Conservation (phyloP, 2,888 invertebrate species). For the Rutpela maculata region DNA sequence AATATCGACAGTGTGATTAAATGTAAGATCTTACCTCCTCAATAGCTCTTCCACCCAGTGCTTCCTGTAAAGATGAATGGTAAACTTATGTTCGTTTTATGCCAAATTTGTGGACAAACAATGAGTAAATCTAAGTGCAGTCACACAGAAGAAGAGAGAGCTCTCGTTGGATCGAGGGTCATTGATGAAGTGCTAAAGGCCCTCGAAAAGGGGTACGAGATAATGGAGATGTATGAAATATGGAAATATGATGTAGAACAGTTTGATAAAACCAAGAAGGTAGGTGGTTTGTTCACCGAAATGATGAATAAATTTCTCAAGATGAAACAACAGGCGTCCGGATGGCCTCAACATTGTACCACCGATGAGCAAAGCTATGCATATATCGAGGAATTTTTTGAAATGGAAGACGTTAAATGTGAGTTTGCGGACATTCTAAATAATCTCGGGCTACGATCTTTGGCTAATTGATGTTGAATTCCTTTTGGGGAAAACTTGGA, state of each 20-base stretch:
- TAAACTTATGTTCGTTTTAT: slow-evolving; percentile 66
- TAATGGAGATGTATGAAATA: slow-evolving; percentile 54
- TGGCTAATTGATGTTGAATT: slow-evolving; percentile 64
- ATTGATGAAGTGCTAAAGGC: slow-evolving; percentile 64
- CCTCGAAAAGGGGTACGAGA: slow-evolving; percentile 62
- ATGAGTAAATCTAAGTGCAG: slow-evolving; percentile 59
- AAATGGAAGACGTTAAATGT: not conserved
- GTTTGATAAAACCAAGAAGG: slow-evolving; percentile 55
- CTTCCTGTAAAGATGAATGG: slow-evolving; percentile 51
- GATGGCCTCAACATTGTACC: slow-evolving; percentile 57
- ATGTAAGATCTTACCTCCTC: no score
- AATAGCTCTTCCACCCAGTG: slow-evolving; percentile 55
- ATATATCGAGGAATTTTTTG: slow-evolving; percentile 25
- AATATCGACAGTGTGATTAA: no score
- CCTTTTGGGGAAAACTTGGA: slow-evolving; percentile 61
- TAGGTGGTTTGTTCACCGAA: slow-evolving; percentile 63
- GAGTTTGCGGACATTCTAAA: slow-evolving; percentile 12
- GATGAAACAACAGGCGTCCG: slow-evolving; percentile 62
- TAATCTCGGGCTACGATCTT: slow-evolving; percentile 56
- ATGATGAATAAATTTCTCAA: slow-evolving; percentile 66
- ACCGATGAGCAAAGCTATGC: slow-evolving; percentile 47
- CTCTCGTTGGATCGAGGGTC: slow-evolving; percentile 37
- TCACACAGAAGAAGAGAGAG: slow-evolving; percentile 54
- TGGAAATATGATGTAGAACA: slow-evolving; percentile 48
- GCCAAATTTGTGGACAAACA: slow-evolving; percentile 64